Percentiles rank a stretch among this genome's conserved stretches.
Conservation (phyloP, 1,140 invertebrate genomes). For the Panulirus ornatus region DNA sequence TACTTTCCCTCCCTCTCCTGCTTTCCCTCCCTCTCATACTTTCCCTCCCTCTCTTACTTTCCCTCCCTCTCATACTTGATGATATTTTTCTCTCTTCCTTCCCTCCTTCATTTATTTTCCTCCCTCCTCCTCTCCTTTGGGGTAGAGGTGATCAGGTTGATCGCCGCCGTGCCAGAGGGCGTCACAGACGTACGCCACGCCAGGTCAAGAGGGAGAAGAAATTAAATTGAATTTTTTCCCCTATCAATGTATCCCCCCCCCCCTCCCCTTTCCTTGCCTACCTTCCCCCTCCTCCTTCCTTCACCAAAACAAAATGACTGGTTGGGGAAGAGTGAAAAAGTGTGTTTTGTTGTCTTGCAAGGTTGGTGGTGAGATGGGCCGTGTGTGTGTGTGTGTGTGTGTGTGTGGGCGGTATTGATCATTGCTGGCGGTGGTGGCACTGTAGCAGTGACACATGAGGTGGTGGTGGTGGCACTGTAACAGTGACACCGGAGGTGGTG, state of each 20-base stretch:
- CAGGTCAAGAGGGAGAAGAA: background rate
- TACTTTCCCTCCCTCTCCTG: background rate
- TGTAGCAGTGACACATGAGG: too few species aligned
- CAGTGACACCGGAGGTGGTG: too few species aligned
- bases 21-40: background rate
- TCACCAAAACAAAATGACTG: too few species aligned
- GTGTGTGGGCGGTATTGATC: conserved; percentile 7
- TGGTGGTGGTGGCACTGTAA: too few species aligned
- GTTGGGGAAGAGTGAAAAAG: background rate
- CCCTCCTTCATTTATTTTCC: too few species aligned
- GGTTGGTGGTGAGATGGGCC: too few species aligned
- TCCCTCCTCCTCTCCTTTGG: background rate
- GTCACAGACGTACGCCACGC: too few species aligned
- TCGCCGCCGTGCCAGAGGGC: too few species aligned
- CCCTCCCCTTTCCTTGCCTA: background rate
- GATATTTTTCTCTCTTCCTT: background rate
- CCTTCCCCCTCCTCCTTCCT: background rate
- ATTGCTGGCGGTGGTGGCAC: too few species aligned
- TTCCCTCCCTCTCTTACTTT: background rate
- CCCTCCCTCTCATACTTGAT: background rate
- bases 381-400: conserved; percentile 42
- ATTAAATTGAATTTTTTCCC: background rate
- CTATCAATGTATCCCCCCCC: background rate
- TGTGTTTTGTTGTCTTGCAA: background rate
- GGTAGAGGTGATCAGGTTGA: too few species aligned